Evolutionary conservation across 1,140 invertebrate species (phyloP), one percentile per base, ranked within the genome.

Genomic region (Drosophila lini): DNA sequence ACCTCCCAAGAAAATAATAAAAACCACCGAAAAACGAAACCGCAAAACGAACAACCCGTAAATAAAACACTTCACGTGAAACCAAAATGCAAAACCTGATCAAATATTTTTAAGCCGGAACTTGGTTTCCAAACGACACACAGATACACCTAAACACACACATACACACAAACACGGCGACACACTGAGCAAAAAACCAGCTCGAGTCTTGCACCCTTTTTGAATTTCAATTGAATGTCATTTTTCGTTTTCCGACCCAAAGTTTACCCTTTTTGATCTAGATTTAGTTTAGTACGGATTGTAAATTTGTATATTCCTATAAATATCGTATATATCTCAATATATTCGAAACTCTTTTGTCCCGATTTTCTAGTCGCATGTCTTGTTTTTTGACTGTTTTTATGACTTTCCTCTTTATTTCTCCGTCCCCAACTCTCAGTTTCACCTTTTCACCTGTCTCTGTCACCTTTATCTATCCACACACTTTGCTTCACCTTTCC

Each of bases 281-380:
- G 58, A 74, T 55, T 74, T 74, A 74, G 57, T 74, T 41, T 55
- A 47, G 44, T 40, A 61, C 71, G 70, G 71, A 74, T 61, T 60
- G 52, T 42, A 63, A 62, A 74, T 73, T 53, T 74, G 38, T 74
- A 74, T 55, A 69, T 48, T 68, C 58, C 25, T 56, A 56, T 73
- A 69, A 61, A 47, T 64, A 41, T 78, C 60, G 31, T 28, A 42
- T 55, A 22, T 28, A 34, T 28, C 22, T n/a, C 19, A 19, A 61
- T 79, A 60, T 65, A 52, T 22, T 31, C 42, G 32, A 83, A 64
- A 19, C 44, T 60, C 47, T 47, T 62, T 76, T 75, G 76, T 61
- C 82, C 81, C 57, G 8, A 58, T 70, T 71, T 69, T 70, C 9
- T 71, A 58, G 52, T 71, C 52, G 68, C 68, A 71, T 71, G 68